Percentiles rank a stretch among this genome's conserved stretches.
phyloP scores from a whole-genome alignment of 1,140 invertebrate species.

The Halyomorpha halys region DNA sequence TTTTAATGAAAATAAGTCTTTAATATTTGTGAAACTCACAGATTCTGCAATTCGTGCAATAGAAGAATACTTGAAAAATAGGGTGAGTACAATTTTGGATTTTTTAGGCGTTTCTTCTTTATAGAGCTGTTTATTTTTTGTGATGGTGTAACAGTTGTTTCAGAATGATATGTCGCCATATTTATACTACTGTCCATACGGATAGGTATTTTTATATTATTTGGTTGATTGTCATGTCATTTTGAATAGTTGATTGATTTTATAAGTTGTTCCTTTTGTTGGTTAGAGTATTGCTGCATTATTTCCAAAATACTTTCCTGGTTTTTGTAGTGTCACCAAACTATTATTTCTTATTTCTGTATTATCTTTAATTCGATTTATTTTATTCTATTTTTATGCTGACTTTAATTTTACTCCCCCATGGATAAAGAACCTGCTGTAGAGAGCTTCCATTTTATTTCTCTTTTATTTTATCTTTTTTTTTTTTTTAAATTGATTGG shows the following conservation, averaged over 20 bases:
- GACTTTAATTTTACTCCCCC: too few species aligned
- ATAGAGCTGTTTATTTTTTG: conserved; percentile 22
- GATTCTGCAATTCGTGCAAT: conserved; percentile 85
- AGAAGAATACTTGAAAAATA: conserved; percentile 75
- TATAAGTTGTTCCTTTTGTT: too few species aligned
- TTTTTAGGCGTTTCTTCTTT: background rate
- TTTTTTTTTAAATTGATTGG: too few species aligned
- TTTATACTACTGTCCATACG: conserved; percentile 26
- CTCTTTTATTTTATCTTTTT: too few species aligned
- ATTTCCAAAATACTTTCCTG: too few species aligned
- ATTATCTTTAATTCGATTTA: too few species aligned
- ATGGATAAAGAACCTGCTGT: too few species aligned
- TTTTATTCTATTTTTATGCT: too few species aligned
- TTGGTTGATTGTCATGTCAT: background rate
- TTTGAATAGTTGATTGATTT: background rate
- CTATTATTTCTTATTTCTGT: too few species aligned
- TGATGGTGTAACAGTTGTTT: conserved; percentile 30
- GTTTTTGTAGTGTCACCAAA: too few species aligned
- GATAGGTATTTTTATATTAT: conserved; percentile 12
- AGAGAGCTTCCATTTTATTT: too few species aligned
- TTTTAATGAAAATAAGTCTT: conserved; percentile 75
- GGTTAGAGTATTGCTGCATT: too few species aligned
- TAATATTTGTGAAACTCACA: conserved; percentile 88
- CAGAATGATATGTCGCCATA: conserved; percentile 31
- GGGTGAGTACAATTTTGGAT: conserved; percentile 49